A percentile compares a stretch with the other conserved stretches of the same genome.
Evolutionary conservation across 2,888 invertebrate genomes (phyloP).

Genomic region (Tortrix viridana): DNA sequence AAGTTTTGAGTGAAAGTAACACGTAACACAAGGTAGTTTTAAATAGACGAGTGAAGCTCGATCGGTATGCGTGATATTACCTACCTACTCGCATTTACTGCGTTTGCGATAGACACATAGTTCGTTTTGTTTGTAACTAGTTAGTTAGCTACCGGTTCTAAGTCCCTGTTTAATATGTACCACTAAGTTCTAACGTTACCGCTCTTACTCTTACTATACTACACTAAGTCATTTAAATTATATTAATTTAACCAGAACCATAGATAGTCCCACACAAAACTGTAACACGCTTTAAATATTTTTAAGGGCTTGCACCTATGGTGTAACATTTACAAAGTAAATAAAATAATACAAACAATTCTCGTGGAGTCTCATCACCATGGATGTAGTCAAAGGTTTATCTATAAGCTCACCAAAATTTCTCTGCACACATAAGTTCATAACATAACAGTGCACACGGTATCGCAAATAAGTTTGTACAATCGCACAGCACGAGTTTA

Average conservation of each 20-base stretch:
- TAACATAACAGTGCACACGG: slow-evolving; percentile 18
- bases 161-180: neutral
- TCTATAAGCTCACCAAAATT: slow-evolving; percentile 8
- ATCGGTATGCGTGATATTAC: slow-evolving; percentile 1
- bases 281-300: too few species aligned
- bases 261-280: too few species aligned
- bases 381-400: neutral
- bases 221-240: neutral
- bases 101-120: slow-evolving; percentile 2
- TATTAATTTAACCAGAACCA: too few species aligned
- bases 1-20: neutral
- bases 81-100: neutral
- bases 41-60: neutral
- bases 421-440: neutral
- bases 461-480: slow-evolving; percentile 67
- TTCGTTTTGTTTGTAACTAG: slow-evolving; percentile 16
- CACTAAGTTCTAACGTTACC: neutral
- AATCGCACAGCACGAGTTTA: slow-evolving; percentile 64
- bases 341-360: neutral
- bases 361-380: neutral
- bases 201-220: neutral
- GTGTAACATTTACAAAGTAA: neutral
- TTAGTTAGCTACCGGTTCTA: slow-evolving; percentile 33
- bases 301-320: too few species aligned
- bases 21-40: neutral